These are phyloP conservation scores for Torymus tubicola DNA, from an alignment of 2,888 invertebrate species.

Conservation along the genomic window DNA sequence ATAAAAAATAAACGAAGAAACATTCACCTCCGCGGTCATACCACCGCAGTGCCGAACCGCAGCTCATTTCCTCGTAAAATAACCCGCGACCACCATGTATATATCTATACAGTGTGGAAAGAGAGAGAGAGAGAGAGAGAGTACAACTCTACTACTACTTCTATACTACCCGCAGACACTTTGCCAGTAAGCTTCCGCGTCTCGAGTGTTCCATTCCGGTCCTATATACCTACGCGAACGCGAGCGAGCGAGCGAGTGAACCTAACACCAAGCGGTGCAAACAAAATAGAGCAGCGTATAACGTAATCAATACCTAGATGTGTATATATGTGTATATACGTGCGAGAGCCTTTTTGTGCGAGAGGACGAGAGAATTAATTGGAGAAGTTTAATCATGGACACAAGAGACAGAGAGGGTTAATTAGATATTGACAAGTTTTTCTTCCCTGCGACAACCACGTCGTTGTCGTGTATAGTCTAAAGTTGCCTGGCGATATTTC, in stretches of 20 bases:
- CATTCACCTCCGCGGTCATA: background rate
- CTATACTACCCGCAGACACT: slow-evolving; percentile 20
- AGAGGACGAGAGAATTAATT: background rate
- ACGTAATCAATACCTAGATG: slow-evolving; percentile 39
- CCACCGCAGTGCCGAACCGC: slow-evolving; percentile 29
- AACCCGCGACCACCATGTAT: background rate
- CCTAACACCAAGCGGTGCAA: slow-evolving; percentile 38
- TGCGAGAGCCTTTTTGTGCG: background rate
- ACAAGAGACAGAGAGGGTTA: background rate
- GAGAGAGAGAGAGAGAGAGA: too few species aligned
- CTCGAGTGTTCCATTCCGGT: slow-evolving; percentile 38
- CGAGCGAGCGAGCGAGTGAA: slow-evolving; percentile 24
- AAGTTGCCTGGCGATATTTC: too few species aligned
- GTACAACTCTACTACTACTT: too few species aligned
- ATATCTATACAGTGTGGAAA: too few species aligned
- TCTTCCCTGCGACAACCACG: background rate
- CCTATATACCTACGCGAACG: slow-evolving; percentile 1
- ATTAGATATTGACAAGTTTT: slow-evolving; percentile 25
- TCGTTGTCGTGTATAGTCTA: background rate
- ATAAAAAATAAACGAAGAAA: background rate
- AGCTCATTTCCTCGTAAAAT: slow-evolving; percentile 44
- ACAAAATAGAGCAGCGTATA: slow-evolving; percentile 46
- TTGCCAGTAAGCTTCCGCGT: slow-evolving; percentile 32
- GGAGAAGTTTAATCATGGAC: slow-evolving; percentile 14
- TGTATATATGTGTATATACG: background rate